Conservation (phyloP, 2,797 vertebrate species). For the Semotilus atromaculatus region DNA sequence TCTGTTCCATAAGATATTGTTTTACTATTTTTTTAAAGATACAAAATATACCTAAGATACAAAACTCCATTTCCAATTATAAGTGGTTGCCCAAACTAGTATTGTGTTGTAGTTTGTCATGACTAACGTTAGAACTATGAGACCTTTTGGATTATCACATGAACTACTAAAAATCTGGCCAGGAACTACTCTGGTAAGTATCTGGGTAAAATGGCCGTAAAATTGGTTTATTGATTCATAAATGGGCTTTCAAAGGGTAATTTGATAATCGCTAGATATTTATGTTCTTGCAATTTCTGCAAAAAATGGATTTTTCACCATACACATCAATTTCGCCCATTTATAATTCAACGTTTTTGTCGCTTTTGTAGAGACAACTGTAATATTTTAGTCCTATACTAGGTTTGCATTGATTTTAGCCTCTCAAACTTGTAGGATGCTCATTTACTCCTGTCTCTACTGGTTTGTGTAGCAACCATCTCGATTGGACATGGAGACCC, state of each 20-base stretch:
- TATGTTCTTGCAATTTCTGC: slow-evolving; percentile 7
- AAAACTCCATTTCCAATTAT: slow-evolving; percentile 76
- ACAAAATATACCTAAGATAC: neutral
- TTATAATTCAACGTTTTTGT: slow-evolving; percentile 47
- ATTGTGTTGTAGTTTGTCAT: slow-evolving; percentile 59
- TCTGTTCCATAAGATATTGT: slow-evolving; percentile 3
- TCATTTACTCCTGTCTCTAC: slow-evolving; percentile 77
- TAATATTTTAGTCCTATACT: slow-evolving; percentile 29
- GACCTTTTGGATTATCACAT: slow-evolving; percentile 39
- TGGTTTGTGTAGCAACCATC: slow-evolving; percentile 80
- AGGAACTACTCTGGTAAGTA: slow-evolving; percentile 74
- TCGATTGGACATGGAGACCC: slow-evolving; percentile 74
- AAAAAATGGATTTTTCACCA: slow-evolving; percentile 15
- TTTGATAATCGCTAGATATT: slow-evolving; percentile 1
- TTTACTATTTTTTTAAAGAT: neutral
- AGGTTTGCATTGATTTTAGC: slow-evolving; percentile 33
- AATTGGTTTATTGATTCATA: slow-evolving; percentile 67
- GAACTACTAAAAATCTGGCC: slow-evolving; percentile 67
- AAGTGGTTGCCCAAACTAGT: slow-evolving; percentile 75
- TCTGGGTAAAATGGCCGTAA: slow-evolving; percentile 56
- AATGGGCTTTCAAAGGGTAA: slow-evolving; percentile 69
- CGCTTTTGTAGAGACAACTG: slow-evolving; percentile 27
- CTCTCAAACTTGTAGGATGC: slow-evolving; percentile 41
- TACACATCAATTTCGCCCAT: slow-evolving; percentile 24
- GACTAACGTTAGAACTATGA: slow-evolving; percentile 55